Conservation (phyloP, 1,140 invertebrate genomes). For the Cyphomyrmex costatus region DNA sequence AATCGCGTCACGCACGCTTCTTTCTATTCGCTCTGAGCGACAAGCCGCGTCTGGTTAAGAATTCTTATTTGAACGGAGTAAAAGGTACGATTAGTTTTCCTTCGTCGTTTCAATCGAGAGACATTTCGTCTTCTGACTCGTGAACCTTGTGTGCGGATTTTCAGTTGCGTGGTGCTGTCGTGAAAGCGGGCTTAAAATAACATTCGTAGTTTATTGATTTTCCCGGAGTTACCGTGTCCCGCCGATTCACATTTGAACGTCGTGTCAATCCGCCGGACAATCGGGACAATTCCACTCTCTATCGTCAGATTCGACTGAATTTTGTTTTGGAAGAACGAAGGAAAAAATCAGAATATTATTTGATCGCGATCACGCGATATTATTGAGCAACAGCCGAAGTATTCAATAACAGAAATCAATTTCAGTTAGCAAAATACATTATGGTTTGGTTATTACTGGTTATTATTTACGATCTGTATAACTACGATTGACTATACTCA, state of each 20-base stretch:
- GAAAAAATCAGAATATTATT: not conserved
- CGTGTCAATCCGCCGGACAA: constrained; percentile 11
- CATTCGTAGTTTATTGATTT: constrained; percentile 65
- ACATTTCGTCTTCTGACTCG: not conserved
- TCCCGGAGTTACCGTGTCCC: constrained; percentile 26
- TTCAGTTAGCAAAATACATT: not conserved
- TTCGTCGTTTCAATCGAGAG: not conserved
- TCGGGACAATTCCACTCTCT: constrained; percentile 12
- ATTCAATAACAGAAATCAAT: not conserved
- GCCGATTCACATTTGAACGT: constrained; percentile 46
- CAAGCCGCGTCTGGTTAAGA: not conserved
- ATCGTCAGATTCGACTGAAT: not conserved
- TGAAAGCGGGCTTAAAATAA: constrained; percentile 58
- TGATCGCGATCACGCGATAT: not conserved
- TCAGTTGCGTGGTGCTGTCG: constrained; percentile 34
- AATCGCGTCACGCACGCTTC: not conserved
- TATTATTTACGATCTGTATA: not conserved
- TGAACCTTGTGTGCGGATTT: not conserved
- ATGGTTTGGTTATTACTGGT: not conserved
- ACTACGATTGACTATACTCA: not conserved
- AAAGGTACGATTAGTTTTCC: not conserved
- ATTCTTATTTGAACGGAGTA: not conserved
- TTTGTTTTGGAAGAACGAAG: not conserved
- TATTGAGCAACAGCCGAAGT: not conserved
- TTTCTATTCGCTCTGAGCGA: not conserved